Base-by-base conservation (phyloP, 1,140 invertebrate genomes). In the Theocolax elegans region DNA sequence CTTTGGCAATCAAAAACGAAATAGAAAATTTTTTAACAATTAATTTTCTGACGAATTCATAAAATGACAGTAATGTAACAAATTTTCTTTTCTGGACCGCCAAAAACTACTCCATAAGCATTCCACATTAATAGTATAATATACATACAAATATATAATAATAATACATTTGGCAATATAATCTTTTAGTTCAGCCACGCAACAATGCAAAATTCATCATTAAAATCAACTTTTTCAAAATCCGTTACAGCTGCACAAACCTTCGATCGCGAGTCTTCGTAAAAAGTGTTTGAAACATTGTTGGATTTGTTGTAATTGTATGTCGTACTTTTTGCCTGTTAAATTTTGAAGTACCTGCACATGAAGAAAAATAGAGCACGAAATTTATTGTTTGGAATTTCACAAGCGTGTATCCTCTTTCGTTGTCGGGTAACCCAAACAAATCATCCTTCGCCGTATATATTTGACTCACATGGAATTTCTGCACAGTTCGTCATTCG, bases 241-340 rank as follows among this genome's bases (percentile, higher is more conserved):
- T 65, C 60, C 62, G 51, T 64, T 71, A 71, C 69, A 71, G 53
- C 54, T 66, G 62, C 69, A 44, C 54, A 38, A 51, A 12, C 23
- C 69, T 65, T 60, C 46, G 60, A 58, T 59, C 31, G n/a, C 53
- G 44, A 59, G 42, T 66, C 69, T 60, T 49, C 29, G 19, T 35
- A 35, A n/a, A n/a, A n/a, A n/a, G n/a, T 49, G 23, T 40, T 46
- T 67, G 21, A 51, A 17, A 42, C 23, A n/a, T 38, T 63, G 13
- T 13, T 65, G 21, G 29, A 38, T 62, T 3, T 44, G 25, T 59
- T 56, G 21, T 46, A 63, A 23, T 31, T 31, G 1, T 25, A 58
- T 42, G 13, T 58, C 31, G 29, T 31, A 27, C 17, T 46, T 59
- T 8, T 38, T 53, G 2, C 53, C 40, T 60, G 17, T 38, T 68